These are phyloP conservation scores for Lissocephala sabroskyi DNA, from an alignment of 2,888 invertebrate genomes.

Conservation along the genomic window DNA sequence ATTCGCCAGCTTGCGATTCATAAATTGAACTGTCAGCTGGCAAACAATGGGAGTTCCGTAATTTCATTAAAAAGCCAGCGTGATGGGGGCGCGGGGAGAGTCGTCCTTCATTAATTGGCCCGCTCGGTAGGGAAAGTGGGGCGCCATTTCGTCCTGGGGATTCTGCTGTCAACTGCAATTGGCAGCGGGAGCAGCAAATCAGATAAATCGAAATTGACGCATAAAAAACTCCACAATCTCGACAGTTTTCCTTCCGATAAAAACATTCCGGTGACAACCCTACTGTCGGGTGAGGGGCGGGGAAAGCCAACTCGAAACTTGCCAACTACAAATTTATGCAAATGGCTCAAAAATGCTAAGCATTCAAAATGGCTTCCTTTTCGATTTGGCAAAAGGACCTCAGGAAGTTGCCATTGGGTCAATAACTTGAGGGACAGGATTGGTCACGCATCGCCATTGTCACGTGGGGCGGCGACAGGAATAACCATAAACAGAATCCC, in stretches of 20 bases:
- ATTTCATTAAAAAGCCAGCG: slow-evolving; percentile 42
- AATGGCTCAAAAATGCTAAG: slow-evolving; percentile 36
- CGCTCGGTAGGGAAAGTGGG: neutral
- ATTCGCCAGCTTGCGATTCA: slow-evolving; percentile 25
- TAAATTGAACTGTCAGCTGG: slow-evolving; percentile 55
- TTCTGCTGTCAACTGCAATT: too few species aligned
- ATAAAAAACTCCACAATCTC: neutral
- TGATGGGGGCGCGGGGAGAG: neutral
- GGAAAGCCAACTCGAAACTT: slow-evolving; percentile 5
- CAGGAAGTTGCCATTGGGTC: too few species aligned
- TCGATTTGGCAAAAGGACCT: too few species aligned
- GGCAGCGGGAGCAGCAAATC: neutral
- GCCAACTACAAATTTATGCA: slow-evolving; percentile 34
- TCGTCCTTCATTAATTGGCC: slow-evolving; percentile 30
- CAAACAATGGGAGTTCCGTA: slow-evolving; percentile 38
- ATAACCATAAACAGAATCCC: too few species aligned
- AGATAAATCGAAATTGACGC: slow-evolving; percentile 1
- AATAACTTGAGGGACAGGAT: too few species aligned
- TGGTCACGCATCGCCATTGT: too few species aligned
- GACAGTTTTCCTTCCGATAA: neutral
- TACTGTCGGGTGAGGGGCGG: neutral
- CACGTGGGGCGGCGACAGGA: too few species aligned
- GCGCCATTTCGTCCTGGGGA: too few species aligned
- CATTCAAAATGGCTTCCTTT: slow-evolving; percentile 18
- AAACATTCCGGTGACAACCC: neutral